Evolutionary conservation across 2,888 invertebrate species (phyloP), one percentile per base, ranked within the genome.

Genomic region (Onchidella celtica): DNA sequence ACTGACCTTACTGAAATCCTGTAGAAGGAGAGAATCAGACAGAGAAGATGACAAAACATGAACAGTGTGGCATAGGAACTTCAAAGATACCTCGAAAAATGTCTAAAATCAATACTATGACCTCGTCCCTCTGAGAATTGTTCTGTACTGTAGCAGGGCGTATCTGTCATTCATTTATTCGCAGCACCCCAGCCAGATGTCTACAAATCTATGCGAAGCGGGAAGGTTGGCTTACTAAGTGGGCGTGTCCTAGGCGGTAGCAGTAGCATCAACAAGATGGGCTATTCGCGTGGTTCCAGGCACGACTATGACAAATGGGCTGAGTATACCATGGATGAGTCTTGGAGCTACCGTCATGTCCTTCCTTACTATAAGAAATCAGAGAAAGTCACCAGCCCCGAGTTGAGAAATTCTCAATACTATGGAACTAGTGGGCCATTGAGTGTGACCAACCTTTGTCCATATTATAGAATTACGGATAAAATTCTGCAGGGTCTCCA

Each of bases 271-370:
- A 97, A 97, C 91, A 97, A 97, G 0, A 97, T 98, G 97, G 94
- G 97, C 0, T 98, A 98, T 94, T 96, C 97, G 17, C 94, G 98
- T 83, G 98, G 98, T 0, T 87, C 97, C 93, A 95, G 95, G 81
- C 94, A 96, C 1, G 98, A 98, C 93, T 98, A 95, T 92, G 97
- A 98, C 92, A 95, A 96, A 78, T 98, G 98, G 98, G 96, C 96
- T 61, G 94, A 95, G 0, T 94, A 96, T 47, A 98, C 98, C 0
- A 97, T 97, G 92, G 95, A 95, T 27, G 6, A 0, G n/a, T 21
- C 36, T 2, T 74, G 74, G 74, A 29, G 61, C 61, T 74, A 74
- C 17, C 38, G 27, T 38, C 74, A 74, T 38, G 61, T 63, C 6
- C 61, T 74, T 24, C 61, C 74, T 0, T 74, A 74, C 21, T 74